Evolutionary conservation across 2,797 vertebrate species (phyloP), one percentile per base, ranked within the genome.

Genomic region (Schizopygopsis pylzovi): DNA sequence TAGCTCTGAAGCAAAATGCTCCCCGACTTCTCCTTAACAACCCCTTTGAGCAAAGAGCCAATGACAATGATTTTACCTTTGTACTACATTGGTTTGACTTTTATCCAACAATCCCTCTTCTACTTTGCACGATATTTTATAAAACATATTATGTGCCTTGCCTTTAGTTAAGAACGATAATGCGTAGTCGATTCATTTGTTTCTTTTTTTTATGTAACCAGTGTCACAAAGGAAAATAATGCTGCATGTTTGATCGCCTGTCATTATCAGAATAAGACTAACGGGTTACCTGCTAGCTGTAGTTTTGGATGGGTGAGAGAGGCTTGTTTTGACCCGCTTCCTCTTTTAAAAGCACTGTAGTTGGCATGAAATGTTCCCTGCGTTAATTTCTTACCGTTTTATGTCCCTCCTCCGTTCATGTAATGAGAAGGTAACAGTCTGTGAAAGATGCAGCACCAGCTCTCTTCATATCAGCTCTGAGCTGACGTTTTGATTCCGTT

Each of bases 101-200:
- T 88, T 90, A 92, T 89, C 91, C 90, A 79, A 88, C 89, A 91
- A 86, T 91, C 93, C 87, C 91, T 93, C 90, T 92, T 96, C 93
- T 95, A 94, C 94, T 98, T 98, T 99, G 97, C 97, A 98, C 97
- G 97, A 95, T 94, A 94, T 95, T 97, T 97, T 96, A 94, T 96
- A 92, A 95, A 97, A 95, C 97, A 98, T 97, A 96, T 97, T 95
- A 98, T 96, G 98, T 99, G 98, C 98, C 98, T 99, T 99, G 97
- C 96, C 95, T 97, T 96, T 95, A 94, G 95, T 95, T 96, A 95
- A 94, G 93, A 96, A 96, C 93, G 96, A 95, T 94, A 96, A 95
- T 91, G 91, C 88, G 86, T 92, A 86, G 91, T 59, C 54, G 6
- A 59, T 15, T 9, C 0, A 33, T 15, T 16, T 47, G 16, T 49